Base-by-base conservation (phyloP, 2,797 vertebrate species). In the Aplochiton taeniatus region DNA sequence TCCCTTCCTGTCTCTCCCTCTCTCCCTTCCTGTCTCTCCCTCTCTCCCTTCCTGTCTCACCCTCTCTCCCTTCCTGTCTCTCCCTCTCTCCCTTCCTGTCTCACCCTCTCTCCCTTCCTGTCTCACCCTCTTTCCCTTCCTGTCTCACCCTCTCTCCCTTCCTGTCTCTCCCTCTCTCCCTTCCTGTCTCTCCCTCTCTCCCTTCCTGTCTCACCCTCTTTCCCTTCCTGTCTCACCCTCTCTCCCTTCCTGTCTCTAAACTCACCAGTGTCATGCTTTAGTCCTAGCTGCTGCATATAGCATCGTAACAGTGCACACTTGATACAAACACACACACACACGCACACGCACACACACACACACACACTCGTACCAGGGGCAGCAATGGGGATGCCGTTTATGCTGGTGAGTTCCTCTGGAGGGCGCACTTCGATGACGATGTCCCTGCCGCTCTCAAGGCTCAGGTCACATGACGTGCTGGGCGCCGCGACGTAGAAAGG, bases 401-500 rank as follows among this genome's bases (percentile, higher is more conserved):
- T 73, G 14, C 94, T 93, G 0, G 96, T 97, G 80, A 98, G 90
- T 72, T 98, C 96, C 53, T 89, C 90, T 0, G 87, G 73, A 0
- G 94, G 94, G n/a, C 96, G 90, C 69, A 97, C 95, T 80, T 98
- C 96, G 0, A 98, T 95, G 69, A 94, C 74, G 10, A 98, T 95
- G 67, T 93, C 87, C 49, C 78, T 78, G 9, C 96, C 96, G 0
- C 87, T 91, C 77, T 95, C 87, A 81, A 97, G 88, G 47, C 77
- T 91, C 68, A 95, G 77, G 87, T 98, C 96, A 19, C 96, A 98
- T 0, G 96, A 97, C 0, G 94, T 94, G 89, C 93, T 95, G 52
- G 96, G 96, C 0, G 95, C 95, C 0, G 96, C 96, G 88, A 98
- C 95, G 0, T 96, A 97, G 85, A 98, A 97, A 13, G 95, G 96